Evolutionary conservation across 2,113 vertebrate species (phyloP), one percentile per base, ranked within the genome.

Genomic region (Pedetes capensis): DNA sequence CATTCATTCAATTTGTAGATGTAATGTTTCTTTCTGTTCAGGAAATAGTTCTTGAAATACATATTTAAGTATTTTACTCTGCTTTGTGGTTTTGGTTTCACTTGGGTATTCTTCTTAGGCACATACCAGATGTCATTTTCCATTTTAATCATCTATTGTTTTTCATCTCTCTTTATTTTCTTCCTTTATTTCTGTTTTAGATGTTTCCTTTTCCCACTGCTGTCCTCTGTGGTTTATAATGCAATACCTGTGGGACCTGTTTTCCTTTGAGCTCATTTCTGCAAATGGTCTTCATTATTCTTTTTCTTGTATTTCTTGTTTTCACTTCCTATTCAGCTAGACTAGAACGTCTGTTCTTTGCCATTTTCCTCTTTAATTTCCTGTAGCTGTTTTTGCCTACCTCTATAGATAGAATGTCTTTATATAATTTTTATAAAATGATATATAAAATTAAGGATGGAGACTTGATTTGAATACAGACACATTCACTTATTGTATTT

Each of bases 211-310:
- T 69, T 69, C 5, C 63, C 25, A 78, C 18, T 69, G 64, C 17
- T 49, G 75, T 53, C 16, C 17, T 44, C 22, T 82, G 6, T 32
- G 83, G 32, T 78, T 76, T 47, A 74, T 72, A 87, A 53, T 32
- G 53, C 29, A 17, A 6, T n/a, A 47, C 3, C 32, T 49, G 4
- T 2, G 1, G 4, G 11, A 25, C 6, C 16, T 63, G 0, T n/a
- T 55, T 57, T 68, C 23, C 18, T 59, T 57, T 57, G 72, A 44
- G 39, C 0, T 59, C 25, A n/a, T 44, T 84, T 53, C 22, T 66
- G 23, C 14, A 76, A 17, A 4, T 68, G n/a, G 2, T 8, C 22
- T 34, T 20, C 8, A 11, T 34, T 79, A 55, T 63, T 8, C 32
- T 12, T 14, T 63, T 39, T 20, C 6, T 37, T 55, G 2, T 2